Evolutionary conservation across 1,140 invertebrate genomes (phyloP).

Genomic region (Anastatus disparis): DNA sequence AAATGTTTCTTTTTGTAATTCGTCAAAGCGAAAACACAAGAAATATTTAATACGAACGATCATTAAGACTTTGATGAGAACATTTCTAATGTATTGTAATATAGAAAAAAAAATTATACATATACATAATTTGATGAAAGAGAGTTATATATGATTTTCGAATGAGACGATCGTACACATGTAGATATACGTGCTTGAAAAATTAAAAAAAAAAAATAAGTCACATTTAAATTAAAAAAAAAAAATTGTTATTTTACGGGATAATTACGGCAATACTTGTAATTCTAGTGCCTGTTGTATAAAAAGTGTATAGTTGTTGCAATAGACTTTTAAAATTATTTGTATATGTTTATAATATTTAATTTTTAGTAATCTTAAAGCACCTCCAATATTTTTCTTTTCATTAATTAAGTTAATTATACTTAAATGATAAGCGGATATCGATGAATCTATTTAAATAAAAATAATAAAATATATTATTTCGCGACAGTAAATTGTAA

Average conservation of each 20-base stretch:
- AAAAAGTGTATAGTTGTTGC: conserved; percentile 39
- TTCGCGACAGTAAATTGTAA: background rate
- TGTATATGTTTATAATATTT: conserved; percentile 18
- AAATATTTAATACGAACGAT: background rate
- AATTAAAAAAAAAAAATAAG: background rate
- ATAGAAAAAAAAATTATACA: background rate
- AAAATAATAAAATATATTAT: background rate
- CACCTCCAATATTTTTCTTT: background rate
- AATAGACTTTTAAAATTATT: conserved; percentile 18
- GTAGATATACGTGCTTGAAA: conserved; percentile 22
- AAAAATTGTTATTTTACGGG: conserved; percentile 16
- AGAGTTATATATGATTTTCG: background rate
- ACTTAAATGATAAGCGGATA: too few relatives aligned
- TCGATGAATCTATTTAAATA: background rate
- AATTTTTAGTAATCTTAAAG: background rate
- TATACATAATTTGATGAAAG: background rate
- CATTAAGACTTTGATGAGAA: conserved; percentile 19
- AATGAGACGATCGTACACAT: conserved; percentile 22
- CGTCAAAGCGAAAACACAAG: too few relatives aligned
- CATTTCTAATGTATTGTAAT: background rate
- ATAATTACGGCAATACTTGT: conserved; percentile 38
- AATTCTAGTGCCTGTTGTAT: conserved; percentile 46
- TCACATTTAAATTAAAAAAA: background rate
- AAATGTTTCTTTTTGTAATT: background rate
- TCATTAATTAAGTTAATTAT: background rate